Base-by-base conservation (phyloP, 2,113 vertebrate species). In the Marmota flaviventris region DNA sequence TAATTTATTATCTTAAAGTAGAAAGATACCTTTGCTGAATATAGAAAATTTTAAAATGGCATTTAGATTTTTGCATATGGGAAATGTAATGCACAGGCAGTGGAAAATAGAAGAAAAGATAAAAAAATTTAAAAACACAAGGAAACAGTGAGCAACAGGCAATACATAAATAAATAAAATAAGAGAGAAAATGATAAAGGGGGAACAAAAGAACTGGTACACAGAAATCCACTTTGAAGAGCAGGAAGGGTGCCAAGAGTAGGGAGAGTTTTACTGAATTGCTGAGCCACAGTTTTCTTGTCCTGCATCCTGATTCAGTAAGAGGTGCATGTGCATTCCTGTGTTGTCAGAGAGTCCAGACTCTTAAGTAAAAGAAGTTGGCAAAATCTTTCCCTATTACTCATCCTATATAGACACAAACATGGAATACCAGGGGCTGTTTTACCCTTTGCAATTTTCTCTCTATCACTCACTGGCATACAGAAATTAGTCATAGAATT, bases 401-500 rank as follows among this genome's bases (percentile, higher is more conserved):
- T 4, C 65, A 85, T 69, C 65, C 34, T 70, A 27, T 22, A 34
- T 72, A 32, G 61, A 45, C 16, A n/a, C 45, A 58, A n/a, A 76
- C 0, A 42, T 11, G 8, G 1, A 53, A 75, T 8, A 85, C 11
- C 11, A 27, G 27, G 45, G 22, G 48, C 2, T 63, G 56, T 29
- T 81, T 20, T 63, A 39, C 32, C 72, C 5, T 53, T 70, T 82
- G n/a, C 73, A 84, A 61, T 29, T 85, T 37, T 34, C 11, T 51
- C 18, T 32, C 10, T 51, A 14, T 32, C 10, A 63, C 1, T 61
- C 11, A 17, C 24, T 37, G 4, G 8, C 63, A 3, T 45, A 5
- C 10, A 85, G 73, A 85, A 69, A 89, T 92, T 58, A 89, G 67
- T n/a, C 22, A 94, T 8, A 37, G 24, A 69, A 67, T 63, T 69